Percentiles rank a stretch among this genome's conserved stretches.
Conservation (phyloP, 92 coral and sea anemone genomes). For the Porites rus region DNA sequence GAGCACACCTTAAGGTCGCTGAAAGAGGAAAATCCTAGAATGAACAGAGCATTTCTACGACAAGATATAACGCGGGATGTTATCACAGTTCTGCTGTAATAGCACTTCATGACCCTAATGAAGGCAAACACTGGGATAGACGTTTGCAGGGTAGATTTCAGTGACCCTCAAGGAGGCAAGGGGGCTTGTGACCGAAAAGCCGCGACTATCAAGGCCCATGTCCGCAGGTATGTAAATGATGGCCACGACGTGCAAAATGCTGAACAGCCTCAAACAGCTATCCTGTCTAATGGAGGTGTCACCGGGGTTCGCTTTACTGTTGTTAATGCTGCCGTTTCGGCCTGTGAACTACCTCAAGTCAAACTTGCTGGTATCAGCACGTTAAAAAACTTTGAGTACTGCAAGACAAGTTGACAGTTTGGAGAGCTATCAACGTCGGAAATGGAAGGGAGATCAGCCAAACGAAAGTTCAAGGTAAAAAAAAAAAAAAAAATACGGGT, state of each 20-base stretch:
- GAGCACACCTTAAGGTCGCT: slow-evolving; percentile 21
- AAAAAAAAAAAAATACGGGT: too few species aligned
- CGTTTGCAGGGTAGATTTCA: slow-evolving; percentile 15
- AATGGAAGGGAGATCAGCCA: too few species aligned
- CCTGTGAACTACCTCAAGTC: neutral
- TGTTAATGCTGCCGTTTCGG: slow-evolving; percentile 11
- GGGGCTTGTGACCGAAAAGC: slow-evolving; percentile 21
- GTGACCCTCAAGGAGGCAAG: neutral
- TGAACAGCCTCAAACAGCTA: slow-evolving; percentile 7
- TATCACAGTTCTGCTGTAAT: slow-evolving; percentile 23
- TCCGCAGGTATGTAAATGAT: slow-evolving; percentile 18
- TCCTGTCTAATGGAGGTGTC: slow-evolving; percentile 22
- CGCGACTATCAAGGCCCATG: slow-evolving; percentile 19
- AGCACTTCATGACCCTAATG: neutral
- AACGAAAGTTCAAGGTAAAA: too few species aligned
- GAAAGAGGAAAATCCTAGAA: slow-evolving; percentile 7
- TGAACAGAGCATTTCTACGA: slow-evolving; percentile 1
- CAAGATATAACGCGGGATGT: slow-evolving; percentile 36
- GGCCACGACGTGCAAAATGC: slow-evolving; percentile 20
- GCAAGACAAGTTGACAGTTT: too few species aligned
- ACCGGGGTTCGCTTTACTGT: slow-evolving; percentile 8
- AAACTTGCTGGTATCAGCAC: too few species aligned
- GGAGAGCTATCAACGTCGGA: too few species aligned
- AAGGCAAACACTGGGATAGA: neutral
- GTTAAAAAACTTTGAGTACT: too few species aligned